Evolutionary conservation across 2,113 vertebrate genomes (phyloP).

Genomic region (Rynchops niger): DNA sequence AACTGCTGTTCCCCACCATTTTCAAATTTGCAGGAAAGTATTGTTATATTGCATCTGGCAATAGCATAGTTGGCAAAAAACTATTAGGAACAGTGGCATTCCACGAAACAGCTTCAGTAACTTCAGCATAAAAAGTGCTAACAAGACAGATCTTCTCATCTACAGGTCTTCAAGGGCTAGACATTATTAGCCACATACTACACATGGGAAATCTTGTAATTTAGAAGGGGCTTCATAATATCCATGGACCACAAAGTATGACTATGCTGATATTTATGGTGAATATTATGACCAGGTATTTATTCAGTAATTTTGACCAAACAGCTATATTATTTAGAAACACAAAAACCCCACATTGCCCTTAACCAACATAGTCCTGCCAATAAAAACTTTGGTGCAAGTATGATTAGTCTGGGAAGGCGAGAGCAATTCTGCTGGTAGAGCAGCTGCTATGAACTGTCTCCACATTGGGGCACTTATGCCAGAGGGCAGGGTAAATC

Average conservation of each 20-base stretch:
- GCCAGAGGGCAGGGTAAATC: background rate
- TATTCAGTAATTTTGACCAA: background rate
- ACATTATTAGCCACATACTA: background rate
- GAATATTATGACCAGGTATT: background rate
- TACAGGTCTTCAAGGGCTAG: background rate
- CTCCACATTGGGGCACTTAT: background rate
- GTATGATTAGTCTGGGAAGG: background rate
- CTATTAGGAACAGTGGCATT: background rate
- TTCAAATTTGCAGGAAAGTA: slow-evolving; percentile 28
- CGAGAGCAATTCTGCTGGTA: background rate
- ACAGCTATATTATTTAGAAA: background rate
- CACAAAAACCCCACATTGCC: background rate
- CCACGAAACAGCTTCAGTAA: background rate
- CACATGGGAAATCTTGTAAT: background rate
- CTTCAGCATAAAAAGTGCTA: background rate
- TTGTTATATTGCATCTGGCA: slow-evolving; percentile 41
- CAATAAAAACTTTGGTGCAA: background rate
- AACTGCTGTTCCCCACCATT: slow-evolving; percentile 44
- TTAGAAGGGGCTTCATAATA: background rate
- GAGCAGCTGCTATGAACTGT: background rate
- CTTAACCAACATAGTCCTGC: background rate
- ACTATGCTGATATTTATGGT: background rate
- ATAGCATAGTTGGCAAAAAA: background rate
- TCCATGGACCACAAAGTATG: background rate
- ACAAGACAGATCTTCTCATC: background rate